Evolutionary conservation across 1,140 invertebrate species (phyloP).

Genomic region (Micrasema minimum): DNA sequence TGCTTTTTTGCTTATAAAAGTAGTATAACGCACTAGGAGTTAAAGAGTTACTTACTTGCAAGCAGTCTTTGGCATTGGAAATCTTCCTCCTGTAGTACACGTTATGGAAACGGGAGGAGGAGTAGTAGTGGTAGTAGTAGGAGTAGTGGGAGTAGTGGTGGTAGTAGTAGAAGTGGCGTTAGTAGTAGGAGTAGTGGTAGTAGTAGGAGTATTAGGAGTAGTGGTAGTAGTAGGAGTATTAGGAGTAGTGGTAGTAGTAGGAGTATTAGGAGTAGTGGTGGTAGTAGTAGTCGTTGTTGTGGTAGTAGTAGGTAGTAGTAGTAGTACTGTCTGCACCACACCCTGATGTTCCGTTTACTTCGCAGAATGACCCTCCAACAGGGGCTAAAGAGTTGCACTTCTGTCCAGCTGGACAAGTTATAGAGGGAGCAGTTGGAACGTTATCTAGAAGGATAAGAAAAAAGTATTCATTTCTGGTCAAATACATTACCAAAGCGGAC

Average conservation of each 20-base stretch:
- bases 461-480: not conserved
- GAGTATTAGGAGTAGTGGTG: no score
- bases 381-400: not conserved
- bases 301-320: no score
- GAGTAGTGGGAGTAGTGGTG: no score
- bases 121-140: no score
- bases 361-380: not conserved
- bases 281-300: no score
- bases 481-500: not conserved
- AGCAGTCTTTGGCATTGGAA: not conserved
- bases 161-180: no score
- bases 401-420: conserved; percentile 1
- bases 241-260: no score
- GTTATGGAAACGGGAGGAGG: not conserved
- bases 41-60: conserved; percentile 17
- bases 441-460: not conserved
- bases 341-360: not conserved
- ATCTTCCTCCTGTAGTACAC: conserved; percentile 21
- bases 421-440: not conserved
- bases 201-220: no score
- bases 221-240: no score
- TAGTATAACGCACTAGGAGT: no score
- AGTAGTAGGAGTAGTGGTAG: no score
- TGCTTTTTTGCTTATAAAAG: no score
- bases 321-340: not conserved